phyloP scores from a whole-genome alignment of 2,113 vertebrate species.

The Dicentrarchus labrax region DNA sequence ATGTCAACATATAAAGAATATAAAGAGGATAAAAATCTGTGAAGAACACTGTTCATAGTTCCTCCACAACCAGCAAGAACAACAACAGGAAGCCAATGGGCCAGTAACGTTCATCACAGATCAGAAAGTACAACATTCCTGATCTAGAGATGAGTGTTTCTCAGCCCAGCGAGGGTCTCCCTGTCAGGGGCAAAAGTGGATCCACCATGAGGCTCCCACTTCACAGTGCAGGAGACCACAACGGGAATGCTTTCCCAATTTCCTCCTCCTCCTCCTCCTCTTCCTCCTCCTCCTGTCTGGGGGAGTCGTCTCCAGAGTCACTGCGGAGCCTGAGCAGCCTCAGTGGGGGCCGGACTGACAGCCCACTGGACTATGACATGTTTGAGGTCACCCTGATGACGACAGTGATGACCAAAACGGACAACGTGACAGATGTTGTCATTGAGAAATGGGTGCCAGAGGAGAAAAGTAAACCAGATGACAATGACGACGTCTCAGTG shows the following conservation, averaged over 20 bases:
- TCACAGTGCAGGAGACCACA: constrained; percentile 53
- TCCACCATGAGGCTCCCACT: constrained; percentile 69
- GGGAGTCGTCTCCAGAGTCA: constrained; percentile 75
- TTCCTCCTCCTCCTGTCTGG: constrained; percentile 46
- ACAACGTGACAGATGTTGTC: neutral
- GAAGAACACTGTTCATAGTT: neutral
- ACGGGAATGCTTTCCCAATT: constrained; percentile 66
- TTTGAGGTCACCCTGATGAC: constrained; percentile 65
- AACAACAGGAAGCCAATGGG: neutral
- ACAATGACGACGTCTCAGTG: neutral
- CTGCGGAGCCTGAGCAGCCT: constrained; percentile 71
- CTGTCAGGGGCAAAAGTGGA: neutral
- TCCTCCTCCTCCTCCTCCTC: constrained; percentile 69
- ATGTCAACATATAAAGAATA: neutral
- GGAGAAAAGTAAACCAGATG: neutral
- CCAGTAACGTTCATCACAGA: neutral
- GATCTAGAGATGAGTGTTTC: constrained; percentile 63
- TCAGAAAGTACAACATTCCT: neutral
- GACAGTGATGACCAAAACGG: neutral
- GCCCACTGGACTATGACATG: constrained; percentile 77
- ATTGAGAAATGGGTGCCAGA: constrained; percentile 47
- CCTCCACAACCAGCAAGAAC: neutral
- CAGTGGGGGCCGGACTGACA: constrained; percentile 53
- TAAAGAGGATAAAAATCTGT: neutral
- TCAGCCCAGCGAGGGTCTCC: constrained; percentile 23